phyloP scores from a whole-genome alignment of 1,140 invertebrate species.

The Coptotermes formosanus region DNA sequence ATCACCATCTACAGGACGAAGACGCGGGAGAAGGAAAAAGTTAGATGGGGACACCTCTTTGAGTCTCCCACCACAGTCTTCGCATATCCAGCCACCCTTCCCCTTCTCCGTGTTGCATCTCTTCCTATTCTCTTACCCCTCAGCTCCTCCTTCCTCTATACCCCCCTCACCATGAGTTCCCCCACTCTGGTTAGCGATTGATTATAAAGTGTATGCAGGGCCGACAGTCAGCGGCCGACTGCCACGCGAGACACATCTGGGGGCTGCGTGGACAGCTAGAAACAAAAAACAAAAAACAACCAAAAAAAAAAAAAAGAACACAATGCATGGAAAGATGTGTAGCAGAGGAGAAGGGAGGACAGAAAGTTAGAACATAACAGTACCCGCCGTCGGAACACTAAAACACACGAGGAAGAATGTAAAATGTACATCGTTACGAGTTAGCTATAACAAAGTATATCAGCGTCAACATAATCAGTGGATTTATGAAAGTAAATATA shows the following conservation, averaged over 20 bases:
- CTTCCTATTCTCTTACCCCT: background rate
- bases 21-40: slow-evolving; percentile 8
- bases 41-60: slow-evolving; percentile 30
- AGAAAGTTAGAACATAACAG: background rate
- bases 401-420: no score
- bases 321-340: background rate
- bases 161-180: background rate
- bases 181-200: slow-evolving; percentile 32
- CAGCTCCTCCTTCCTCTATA: background rate
- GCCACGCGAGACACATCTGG: slow-evolving; percentile 25
- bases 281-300: background rate
- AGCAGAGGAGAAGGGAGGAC: background rate
- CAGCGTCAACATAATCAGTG: background rate
- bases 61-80: slow-evolving; percentile 26
- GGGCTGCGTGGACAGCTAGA: background rate
- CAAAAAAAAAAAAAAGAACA: background rate
- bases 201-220: slow-evolving; percentile 37
- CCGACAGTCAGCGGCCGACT: slow-evolving; percentile 33
- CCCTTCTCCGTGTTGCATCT: slow-evolving; percentile 21
- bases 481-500: background rate
- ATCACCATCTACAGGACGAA: slow-evolving; percentile 9
- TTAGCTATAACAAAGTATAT: background rate
- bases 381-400: background rate
- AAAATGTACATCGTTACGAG: no score
- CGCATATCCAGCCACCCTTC: slow-evolving; percentile 29